Percentiles rank a stretch among this genome's conserved stretches.
These are phyloP conservation scores for Hylomyscus alleni DNA, from an alignment of 2,797 vertebrate species.

Conservation along the genomic window DNA sequence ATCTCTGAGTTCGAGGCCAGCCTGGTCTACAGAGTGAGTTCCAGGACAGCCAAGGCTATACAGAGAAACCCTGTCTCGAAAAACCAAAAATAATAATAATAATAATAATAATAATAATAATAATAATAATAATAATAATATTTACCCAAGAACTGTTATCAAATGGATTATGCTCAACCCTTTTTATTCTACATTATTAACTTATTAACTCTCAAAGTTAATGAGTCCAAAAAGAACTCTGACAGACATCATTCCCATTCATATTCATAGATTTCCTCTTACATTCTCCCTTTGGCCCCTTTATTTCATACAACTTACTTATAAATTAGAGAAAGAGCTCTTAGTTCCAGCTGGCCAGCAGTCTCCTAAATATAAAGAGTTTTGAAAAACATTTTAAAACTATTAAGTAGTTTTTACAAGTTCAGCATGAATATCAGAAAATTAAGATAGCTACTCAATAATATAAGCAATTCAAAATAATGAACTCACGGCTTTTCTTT, in stretches of 20 bases:
- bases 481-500: background rate
- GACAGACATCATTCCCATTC: background rate
- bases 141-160: conserved; percentile 9
- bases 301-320: conserved; percentile 89
- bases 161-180: conserved; percentile 30
- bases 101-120: no score
- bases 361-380: conserved; percentile 91
- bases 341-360: conserved; percentile 96
- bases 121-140: no score
- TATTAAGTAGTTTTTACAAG: conserved; percentile 33
- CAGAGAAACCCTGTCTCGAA: no score
- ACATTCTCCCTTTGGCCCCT: background rate
- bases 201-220: conserved; percentile 44
- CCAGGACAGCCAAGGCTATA: no score
- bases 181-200: conserved; percentile 41
- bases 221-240: conserved; percentile 34
- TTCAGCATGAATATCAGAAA: conserved; percentile 29
- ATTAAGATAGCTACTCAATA: conserved; percentile 58
- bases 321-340: conserved; percentile 94
- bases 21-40: no score
- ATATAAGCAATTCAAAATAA: conserved; percentile 58
- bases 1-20: no score
- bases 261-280: background rate
- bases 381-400: conserved; percentile 51
- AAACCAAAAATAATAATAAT: no score